Evolutionary conservation across 2,888 invertebrate species (phyloP), one percentile per base, ranked within the genome.

Genomic region (Punctoribates punctum): DNA sequence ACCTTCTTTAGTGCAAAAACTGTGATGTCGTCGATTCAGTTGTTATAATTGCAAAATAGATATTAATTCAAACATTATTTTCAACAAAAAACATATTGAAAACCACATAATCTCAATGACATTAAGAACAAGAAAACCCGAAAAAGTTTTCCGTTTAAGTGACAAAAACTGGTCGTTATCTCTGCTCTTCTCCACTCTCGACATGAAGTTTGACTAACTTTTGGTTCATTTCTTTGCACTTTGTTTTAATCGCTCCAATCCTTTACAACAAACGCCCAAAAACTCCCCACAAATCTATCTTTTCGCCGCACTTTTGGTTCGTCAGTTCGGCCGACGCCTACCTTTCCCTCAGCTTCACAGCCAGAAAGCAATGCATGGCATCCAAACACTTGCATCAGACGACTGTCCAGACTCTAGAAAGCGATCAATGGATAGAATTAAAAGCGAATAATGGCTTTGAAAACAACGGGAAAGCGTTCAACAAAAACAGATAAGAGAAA

Each of bases 21-120:
- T 72, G 72, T 72, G 72, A 72, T 72, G 17, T 42, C 20, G 72
- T 48, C 72, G 25, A 65, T 65, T 72, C 46, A 72, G 72, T 72
- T 72, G 72, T 72, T 72, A 72, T 72, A 48, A 38, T 72, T 72
- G 72, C 72, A 72, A 38, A 38, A 38, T 67, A 38, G 20, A 38
- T 38, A 29, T 27, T 11, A 9, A 34, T 67, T 67, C 8, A 38
- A n/a, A 67, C 4, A n/a, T 62, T 29, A 27, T 27, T 60, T 60
- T 29, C 5, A 27, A 60, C 3, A 27, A n/a, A 67, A 67, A 72
- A 62, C 62, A 62, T 15, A 62, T 27, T 72, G 15, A 15, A 72
- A 65, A 27, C 2, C n/a, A 67, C n/a, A 67, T 67, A 67, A 67
- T 67, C 67, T 67, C 38, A 67, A 57, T 29, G 29, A 15, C 27